Percentiles rank a stretch among this genome's conserved stretches.
Conservation (phyloP, 2,797 vertebrate genomes). For the Geotria australis region DNA sequence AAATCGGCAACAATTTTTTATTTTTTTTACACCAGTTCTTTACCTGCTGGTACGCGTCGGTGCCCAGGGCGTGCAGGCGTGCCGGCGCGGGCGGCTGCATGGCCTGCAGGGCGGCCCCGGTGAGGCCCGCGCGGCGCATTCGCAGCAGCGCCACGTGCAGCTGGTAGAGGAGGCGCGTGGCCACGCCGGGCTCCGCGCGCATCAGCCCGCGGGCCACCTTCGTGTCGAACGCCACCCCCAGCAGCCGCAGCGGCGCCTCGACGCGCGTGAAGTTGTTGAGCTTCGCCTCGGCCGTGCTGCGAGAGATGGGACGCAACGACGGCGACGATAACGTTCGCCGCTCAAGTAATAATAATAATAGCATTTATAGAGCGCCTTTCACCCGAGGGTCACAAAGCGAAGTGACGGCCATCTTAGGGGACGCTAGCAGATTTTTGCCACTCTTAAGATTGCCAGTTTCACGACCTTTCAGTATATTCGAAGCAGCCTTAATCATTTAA, state of each 20-base stretch:
- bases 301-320: not conserved
- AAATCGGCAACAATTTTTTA: too few relatives aligned
- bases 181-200: conserved; percentile 33
- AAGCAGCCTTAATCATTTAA: too few relatives aligned
- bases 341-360: too few relatives aligned
- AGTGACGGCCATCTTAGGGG: too few relatives aligned
- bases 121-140: conserved; percentile 24
- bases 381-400: too few relatives aligned
- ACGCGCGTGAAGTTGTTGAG: conserved; percentile 56
- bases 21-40: too few relatives aligned
- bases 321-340: too few relatives aligned
- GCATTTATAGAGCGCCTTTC: too few relatives aligned
- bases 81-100: conserved; percentile 15
- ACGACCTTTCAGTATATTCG: too few relatives aligned
- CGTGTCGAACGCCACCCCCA: conserved; percentile 41
- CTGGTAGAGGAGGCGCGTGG: conserved; percentile 41
- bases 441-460: too few relatives aligned
- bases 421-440: too few relatives aligned
- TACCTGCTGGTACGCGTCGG: too few relatives aligned
- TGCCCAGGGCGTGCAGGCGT: not conserved
- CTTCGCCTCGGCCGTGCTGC: conserved; percentile 24
- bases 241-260: conserved; percentile 33
- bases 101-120: conserved; percentile 17
- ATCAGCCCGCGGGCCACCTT: conserved; percentile 35
- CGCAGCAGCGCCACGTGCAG: conserved; percentile 41